Evolutionary conservation across 2,113 vertebrate genomes (phyloP), one percentile per base, ranked within the genome.

Genomic region (Suncus etruscus): DNA sequence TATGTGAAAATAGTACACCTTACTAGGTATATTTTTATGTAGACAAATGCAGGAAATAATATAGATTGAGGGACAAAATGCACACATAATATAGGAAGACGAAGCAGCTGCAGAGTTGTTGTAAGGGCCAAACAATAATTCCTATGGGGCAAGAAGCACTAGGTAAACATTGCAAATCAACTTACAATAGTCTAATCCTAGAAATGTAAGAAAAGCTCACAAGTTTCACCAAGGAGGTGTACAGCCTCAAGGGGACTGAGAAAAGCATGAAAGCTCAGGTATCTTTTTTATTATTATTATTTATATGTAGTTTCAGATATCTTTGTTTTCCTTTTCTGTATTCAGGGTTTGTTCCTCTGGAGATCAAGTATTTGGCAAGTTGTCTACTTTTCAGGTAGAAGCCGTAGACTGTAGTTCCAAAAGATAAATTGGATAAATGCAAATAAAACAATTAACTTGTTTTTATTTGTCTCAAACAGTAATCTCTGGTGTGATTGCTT

Each of bases 11-110:
- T 20, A 12, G 8, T 0, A 2, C 8, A 14, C 10, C 47, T 20
- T 3, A 0, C 0, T 1, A 7, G 11, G 2, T 0, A 8, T 14
- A 31, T 3, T 24, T 15, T n/a, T 0, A 2, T 0, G 47, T 16
- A 14, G n/a, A 45, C 4, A 70, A 10, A 27, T 6, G 0, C 11
- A 18, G 3, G n/a, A 11, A 3, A 61, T 0, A 2, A 5, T 24
- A 7, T 0, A 2, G 10, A 39, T 39, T 39, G 5, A 39, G 39
- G 39, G 39, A 39, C 25, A 32, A 11, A 58, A 31, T 18, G 32
- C 8, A 11, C 12, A 25, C n/a, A 45, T 66, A 29, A 7, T 27
- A 29, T 25, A 29, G 8, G 65, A 29, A 29, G 65, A 22, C 10
- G 1, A 66, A 6, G 27, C 24, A 27, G 20, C 2, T 29, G 11